A percentile compares a stretch with the other conserved stretches of the same genome.
Evolutionary conservation across 1,140 invertebrate species (phyloP).

Genomic region (Aphidius ervi): DNA sequence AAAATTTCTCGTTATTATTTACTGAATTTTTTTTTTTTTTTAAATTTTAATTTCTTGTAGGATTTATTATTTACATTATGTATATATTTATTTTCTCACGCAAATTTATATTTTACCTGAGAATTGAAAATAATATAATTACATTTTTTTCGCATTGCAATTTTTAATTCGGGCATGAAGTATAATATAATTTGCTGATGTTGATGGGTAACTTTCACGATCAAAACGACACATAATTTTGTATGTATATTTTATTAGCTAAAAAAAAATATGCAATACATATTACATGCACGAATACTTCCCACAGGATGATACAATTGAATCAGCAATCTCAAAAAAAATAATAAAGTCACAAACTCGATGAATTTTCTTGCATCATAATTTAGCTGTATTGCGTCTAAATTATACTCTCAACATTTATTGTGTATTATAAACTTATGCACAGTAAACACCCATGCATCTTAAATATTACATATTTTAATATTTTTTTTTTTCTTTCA

Average conservation of each 20-base stretch:
- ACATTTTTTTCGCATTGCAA: neutral
- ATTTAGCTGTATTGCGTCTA: constrained; percentile 13
- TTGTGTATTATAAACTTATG: too few relatives aligned
- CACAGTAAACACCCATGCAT: too few relatives aligned
- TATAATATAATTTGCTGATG: neutral
- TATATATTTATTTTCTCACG: neutral
- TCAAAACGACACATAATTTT: constrained; percentile 7
- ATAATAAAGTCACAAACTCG: neutral
- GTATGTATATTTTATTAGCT: too few relatives aligned
- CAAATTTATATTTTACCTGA: neutral
- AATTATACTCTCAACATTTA: too few relatives aligned
- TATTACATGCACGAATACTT: constrained; percentile 1
- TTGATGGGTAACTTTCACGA: constrained; percentile 22
- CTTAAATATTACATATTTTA: too few relatives aligned
- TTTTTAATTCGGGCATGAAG: constrained; percentile 9
- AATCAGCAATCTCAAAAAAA: neutral
- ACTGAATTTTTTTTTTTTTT: too few relatives aligned
- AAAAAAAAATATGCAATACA: neutral
- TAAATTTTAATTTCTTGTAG: too few relatives aligned
- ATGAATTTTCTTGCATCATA: constrained; percentile 18
- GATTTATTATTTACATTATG: too few relatives aligned
- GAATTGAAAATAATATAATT: too few relatives aligned
- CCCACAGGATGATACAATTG: constrained; percentile 11
- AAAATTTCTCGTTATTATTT: too few relatives aligned
- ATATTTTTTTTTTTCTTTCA: too few relatives aligned